Percentiles rank a stretch among this genome's conserved stretches.
These are phyloP conservation scores for Montipora capricornis DNA, from an alignment of 64 coral and sea anemone species.

Conservation along the genomic window DNA sequence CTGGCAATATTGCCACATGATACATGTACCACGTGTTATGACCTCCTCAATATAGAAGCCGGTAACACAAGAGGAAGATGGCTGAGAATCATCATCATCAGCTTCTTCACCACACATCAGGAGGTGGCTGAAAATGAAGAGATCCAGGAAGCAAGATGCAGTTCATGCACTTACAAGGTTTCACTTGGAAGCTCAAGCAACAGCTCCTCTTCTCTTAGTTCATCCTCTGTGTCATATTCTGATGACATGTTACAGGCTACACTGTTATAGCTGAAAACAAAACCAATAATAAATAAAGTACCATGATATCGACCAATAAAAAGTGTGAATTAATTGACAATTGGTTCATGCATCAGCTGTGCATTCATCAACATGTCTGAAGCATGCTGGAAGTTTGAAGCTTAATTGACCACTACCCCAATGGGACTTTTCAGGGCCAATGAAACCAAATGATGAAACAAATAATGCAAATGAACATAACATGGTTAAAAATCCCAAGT, in stretches of 20 bases:
- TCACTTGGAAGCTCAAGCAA: constrained; percentile 10
- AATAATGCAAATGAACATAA: too few species aligned
- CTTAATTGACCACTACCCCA: too few species aligned
- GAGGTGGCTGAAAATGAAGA: constrained; percentile 14
- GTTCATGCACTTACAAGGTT: neutral
- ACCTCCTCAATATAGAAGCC: neutral
- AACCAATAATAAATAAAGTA: neutral
- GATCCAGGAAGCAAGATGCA: neutral
- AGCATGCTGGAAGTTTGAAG: too few species aligned
- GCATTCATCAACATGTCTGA: neutral
- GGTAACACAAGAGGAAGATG: constrained; percentile 14
- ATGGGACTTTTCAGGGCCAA: too few species aligned
- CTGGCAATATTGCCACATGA: neutral
- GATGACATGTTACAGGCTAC: constrained; percentile 14
- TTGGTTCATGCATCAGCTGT: neutral
- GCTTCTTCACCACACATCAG: constrained; percentile 11
- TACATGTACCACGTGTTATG: neutral
- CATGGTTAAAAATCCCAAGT: too few species aligned
- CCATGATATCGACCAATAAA: neutral
- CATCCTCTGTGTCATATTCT: constrained; percentile 9
- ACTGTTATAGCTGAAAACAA: neutral
- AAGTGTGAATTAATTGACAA: neutral
- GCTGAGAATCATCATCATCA: neutral
- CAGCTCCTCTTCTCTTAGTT: constrained; percentile 18
- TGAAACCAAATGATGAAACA: too few species aligned